Conservation (phyloP, 2,797 vertebrate species). For the Chrysocyon brachyurus region DNA sequence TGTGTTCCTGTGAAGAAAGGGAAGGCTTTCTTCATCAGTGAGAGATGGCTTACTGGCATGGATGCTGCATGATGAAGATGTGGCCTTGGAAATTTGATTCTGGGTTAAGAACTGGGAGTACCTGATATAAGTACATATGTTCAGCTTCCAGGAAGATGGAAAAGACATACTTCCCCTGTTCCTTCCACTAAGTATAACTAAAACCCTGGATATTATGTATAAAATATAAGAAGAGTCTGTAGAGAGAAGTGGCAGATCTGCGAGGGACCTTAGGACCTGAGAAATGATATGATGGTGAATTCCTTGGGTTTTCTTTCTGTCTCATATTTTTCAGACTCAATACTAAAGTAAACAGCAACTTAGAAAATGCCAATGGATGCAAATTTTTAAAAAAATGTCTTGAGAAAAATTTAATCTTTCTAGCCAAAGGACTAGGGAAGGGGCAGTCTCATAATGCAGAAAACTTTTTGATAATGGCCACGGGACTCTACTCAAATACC, state of each 20-base stretch:
- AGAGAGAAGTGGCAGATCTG: background rate
- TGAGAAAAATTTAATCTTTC: background rate
- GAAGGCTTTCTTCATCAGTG: background rate
- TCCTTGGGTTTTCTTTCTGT: constrained; percentile 33
- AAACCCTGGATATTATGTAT: background rate
- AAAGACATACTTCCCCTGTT: background rate
- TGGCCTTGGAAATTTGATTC: constrained; percentile 9
- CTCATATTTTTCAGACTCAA: background rate
- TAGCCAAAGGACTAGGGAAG: constrained; percentile 6
- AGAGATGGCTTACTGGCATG: background rate
- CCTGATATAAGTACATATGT: background rate
- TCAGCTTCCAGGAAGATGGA: constrained; percentile 29
- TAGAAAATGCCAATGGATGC: background rate
- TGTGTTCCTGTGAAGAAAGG: background rate
- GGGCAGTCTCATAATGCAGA: background rate
- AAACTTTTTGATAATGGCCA: background rate
- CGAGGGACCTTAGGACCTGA: background rate
- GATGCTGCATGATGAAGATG: background rate
- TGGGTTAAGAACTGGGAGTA: background rate
- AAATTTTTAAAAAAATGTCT: background rate
- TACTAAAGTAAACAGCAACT: background rate
- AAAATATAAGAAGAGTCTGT: background rate
- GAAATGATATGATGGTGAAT: background rate
- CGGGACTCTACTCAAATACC: background rate
- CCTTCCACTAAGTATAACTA: background rate